Base-by-base conservation (phyloP, 2,113 vertebrate genomes). In the Phalacrocorax brasilianus region DNA sequence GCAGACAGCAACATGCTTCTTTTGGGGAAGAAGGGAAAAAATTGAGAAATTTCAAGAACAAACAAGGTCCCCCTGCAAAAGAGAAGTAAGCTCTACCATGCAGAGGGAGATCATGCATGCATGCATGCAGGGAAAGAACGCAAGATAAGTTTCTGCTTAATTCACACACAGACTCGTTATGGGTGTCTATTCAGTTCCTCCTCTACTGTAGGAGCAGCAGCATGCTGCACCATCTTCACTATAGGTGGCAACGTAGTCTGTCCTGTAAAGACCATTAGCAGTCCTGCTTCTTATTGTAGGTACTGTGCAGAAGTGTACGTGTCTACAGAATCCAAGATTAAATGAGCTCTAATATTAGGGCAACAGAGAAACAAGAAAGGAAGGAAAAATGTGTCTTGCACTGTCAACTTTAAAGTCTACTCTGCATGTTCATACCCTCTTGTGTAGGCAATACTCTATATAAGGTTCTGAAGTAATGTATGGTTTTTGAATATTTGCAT, bases 401-500 rank as follows among this genome's bases (percentile, higher is more conserved):
- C 74, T 89, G 67, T 71, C 83, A 85, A 71, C 65, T 94, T 75
- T 77, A 67, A 85, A 89, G 44, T 72, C 82, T 89, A 22, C 53
- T 52, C 58, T 79, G 6, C 7, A 0, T 71, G 68, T 87, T 79
- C 91, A 89, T 30, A 95, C 12, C 8, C 28, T 21, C 14, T 35
- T 62, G 52, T 96, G 55, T 86, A 93, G 65, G 91, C 67, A 96
- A 73, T 62, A 82, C 9, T 11, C 72, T 89, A 55, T 81, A 50
- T 82, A 93, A 95, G 58, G 49, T 83, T 93, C 75, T 92, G 72
- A 96, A 92, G 59, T 86, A 88, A 89, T 75, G 45, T 59, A 85
- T 91, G 76, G 28, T 88, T 95, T 91, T 75, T 13, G 38, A 85
- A 92, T 93, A 96, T 96, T 96, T 93, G 93, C 76, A 95, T 97